Evolutionary conservation across 2,888 invertebrate genomes (phyloP).

Genomic region (Euplagia quadripunctaria): DNA sequence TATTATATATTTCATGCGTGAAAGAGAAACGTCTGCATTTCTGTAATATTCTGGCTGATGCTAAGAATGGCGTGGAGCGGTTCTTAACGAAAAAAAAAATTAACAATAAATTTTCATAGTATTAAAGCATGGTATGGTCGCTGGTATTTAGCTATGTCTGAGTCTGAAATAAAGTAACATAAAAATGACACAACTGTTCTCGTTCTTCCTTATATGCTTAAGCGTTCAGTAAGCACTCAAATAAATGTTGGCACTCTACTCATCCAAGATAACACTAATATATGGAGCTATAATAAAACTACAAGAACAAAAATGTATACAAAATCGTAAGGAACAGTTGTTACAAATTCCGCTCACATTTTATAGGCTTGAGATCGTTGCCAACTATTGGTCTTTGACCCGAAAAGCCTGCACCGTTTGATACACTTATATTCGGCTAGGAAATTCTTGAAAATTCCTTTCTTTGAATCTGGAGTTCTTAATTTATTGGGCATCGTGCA

Average conservation of each 20-base stretch:
- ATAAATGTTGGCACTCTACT: slow-evolving; percentile 8
- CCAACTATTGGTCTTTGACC: slow-evolving; percentile 49
- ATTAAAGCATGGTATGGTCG: too few relatives aligned
- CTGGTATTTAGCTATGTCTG: too few relatives aligned
- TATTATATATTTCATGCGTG: too few relatives aligned
- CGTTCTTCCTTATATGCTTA: not conserved
- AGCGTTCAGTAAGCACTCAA: not conserved
- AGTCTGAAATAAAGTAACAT: too few relatives aligned
- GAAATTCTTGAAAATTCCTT: slow-evolving; percentile 20
- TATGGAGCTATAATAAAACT: slow-evolving; percentile 10
- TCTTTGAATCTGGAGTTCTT: slow-evolving; percentile 8
- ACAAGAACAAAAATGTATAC: slow-evolving; percentile 1
- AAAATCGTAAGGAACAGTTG: slow-evolving; percentile 33
- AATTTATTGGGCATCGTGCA: slow-evolving; percentile 6
- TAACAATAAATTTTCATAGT: too few relatives aligned
- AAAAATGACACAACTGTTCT: too few relatives aligned
- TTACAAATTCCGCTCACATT: slow-evolving; percentile 51
- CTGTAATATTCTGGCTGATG: too few relatives aligned
- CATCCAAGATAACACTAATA: slow-evolving; percentile 4
- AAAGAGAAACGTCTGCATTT: too few relatives aligned
- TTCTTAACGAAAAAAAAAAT: too few relatives aligned
- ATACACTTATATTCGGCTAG: slow-evolving; percentile 32
- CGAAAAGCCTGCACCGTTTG: slow-evolving; percentile 29
- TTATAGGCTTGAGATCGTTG: slow-evolving; percentile 45
- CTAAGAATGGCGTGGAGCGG: too few relatives aligned